Evolutionary conservation across 2,888 invertebrate genomes (phyloP).

Genomic region (Elgonia sp.): DNA sequence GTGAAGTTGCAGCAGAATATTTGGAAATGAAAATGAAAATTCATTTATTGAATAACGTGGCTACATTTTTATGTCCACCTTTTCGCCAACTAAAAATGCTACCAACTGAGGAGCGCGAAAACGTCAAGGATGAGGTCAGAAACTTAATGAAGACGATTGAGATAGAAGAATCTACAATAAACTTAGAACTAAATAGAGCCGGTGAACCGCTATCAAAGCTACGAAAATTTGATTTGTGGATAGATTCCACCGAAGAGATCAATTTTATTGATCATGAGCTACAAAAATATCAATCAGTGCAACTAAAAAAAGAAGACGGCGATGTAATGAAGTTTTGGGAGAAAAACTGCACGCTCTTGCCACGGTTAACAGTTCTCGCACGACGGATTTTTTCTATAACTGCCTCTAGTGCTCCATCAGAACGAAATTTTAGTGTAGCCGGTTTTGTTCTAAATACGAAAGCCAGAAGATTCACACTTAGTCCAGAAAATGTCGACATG

Average conservation of each 20-base stretch:
- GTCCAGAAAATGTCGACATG: conserved; percentile 22
- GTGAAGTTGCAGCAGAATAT: not conserved
- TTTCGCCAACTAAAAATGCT: conserved; percentile 10
- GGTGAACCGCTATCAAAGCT: too few species aligned
- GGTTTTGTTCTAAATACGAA: conserved; percentile 22
- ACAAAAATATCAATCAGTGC: too few species aligned
- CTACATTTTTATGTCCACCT: conserved; percentile 15
- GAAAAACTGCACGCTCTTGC: not conserved
- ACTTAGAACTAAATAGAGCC: not conserved
- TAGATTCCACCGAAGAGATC: too few species aligned
- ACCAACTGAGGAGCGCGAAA: not conserved
- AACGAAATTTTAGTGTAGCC: conserved; percentile 29
- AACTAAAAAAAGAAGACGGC: too few species aligned
- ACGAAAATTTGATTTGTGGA: too few species aligned
- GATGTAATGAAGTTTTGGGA: conserved; percentile 11
- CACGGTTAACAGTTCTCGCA: not conserved
- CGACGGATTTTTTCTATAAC: conserved; percentile 11
- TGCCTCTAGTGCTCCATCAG: conserved; percentile 13
- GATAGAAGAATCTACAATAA: not conserved
- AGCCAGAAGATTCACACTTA: not conserved
- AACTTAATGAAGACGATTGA: not conserved
- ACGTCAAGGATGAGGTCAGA: not conserved
- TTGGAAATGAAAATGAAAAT: not conserved
- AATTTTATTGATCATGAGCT: too few species aligned
- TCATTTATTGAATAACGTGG: not conserved